Evolutionary conservation across 1,140 invertebrate species (phyloP).

Genomic region (Drosophila nigromelanica): DNA sequence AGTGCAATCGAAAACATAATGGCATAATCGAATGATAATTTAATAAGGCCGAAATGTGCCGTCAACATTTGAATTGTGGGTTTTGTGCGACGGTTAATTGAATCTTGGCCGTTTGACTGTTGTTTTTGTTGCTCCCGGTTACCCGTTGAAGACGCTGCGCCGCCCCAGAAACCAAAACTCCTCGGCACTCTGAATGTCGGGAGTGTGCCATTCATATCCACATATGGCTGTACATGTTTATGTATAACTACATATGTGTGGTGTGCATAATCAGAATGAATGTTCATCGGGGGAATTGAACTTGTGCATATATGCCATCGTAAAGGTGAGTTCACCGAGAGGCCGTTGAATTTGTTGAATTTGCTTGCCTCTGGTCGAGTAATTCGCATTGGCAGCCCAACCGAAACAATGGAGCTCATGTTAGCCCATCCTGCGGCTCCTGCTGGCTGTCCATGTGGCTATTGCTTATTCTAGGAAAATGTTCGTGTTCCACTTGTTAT

Average conservation of each 20-base stretch:
- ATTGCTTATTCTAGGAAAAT: slow-evolving; percentile 24
- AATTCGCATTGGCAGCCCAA: slow-evolving; percentile 64
- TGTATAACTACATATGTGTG: neutral
- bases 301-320: slow-evolving; percentile 49
- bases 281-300: slow-evolving; percentile 75
- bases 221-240: slow-evolving; percentile 14
- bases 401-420: slow-evolving; percentile 36
- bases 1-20: slow-evolving; percentile 74
- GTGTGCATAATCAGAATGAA: slow-evolving; percentile 81
- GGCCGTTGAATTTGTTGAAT: slow-evolving; percentile 27
- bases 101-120: slow-evolving; percentile 52
- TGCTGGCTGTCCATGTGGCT: neutral
- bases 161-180: slow-evolving; percentile 28
- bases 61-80: slow-evolving; percentile 78
- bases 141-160: slow-evolving; percentile 25
- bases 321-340: slow-evolving; percentile 25
- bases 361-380: slow-evolving; percentile 31
- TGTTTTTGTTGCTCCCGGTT: slow-evolving; percentile 26
- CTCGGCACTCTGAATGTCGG: slow-evolving; percentile 8
- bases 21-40: slow-evolving; percentile 83
- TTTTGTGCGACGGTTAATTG: slow-evolving; percentile 61
- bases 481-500: slow-evolving; percentile 66
- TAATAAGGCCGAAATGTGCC: slow-evolving; percentile 75
- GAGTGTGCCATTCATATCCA: slow-evolving; percentile 58
- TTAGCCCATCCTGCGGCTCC: neutral